These are phyloP conservation scores for Egretta garzetta DNA, from an alignment of 2,113 vertebrate species.

Conservation along the genomic window DNA sequence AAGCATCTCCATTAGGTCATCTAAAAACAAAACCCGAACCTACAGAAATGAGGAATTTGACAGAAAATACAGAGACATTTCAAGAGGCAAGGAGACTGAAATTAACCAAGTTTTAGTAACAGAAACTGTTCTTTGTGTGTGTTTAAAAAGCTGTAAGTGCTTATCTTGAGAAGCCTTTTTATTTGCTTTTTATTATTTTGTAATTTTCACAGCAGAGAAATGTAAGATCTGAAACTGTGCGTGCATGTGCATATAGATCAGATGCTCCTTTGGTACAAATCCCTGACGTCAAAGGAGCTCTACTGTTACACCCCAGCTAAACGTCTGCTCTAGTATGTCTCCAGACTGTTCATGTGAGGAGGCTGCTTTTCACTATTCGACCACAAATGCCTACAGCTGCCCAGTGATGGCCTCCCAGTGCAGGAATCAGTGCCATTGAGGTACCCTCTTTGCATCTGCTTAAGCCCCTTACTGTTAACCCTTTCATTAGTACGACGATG, in stretches of 20 bases:
- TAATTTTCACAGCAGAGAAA: not conserved
- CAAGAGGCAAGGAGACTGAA: not conserved
- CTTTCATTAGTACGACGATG: rapidly evolving
- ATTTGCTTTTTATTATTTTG: not conserved
- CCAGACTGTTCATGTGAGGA: not conserved
- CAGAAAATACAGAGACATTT: not conserved
- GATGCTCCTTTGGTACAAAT: not conserved
- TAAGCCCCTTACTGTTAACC: not conserved
- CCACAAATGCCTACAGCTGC: not conserved
- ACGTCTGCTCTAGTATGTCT: not conserved
- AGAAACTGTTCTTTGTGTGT: not conserved
- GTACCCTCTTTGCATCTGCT: not conserved
- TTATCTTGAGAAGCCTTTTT: not conserved
- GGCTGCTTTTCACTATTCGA: not conserved
- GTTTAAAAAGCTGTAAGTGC: not conserved
- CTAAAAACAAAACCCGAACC: not conserved
- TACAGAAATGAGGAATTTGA: not conserved
- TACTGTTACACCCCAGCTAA: not conserved
- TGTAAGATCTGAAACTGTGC: not conserved
- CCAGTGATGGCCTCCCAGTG: not conserved
- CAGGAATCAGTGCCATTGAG: not conserved
- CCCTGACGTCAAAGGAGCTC: not conserved
- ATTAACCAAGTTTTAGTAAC: not conserved
- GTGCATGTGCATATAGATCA: not conserved
- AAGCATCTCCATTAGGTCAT: not conserved